Evolutionary conservation across 2,113 vertebrate genomes (phyloP), one percentile per base, ranked within the genome.

Genomic region (Apteryx mantelli): DNA sequence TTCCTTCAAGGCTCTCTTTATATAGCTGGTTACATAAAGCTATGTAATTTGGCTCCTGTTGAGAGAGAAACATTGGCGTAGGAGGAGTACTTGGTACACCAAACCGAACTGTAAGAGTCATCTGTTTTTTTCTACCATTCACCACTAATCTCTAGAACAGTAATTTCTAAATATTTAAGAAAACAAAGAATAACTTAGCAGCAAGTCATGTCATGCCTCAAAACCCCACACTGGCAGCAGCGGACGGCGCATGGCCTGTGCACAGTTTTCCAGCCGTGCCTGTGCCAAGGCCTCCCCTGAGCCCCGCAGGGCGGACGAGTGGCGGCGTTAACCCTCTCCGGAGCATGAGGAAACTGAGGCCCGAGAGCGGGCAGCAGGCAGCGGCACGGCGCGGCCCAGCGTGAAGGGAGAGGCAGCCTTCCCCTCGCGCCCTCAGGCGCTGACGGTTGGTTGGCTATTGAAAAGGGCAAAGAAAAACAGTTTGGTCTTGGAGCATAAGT

Each of bases 11-110:
- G 73, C 42, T 4, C 21, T 93, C 52, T 90, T 95, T 86, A 88
- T 94, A 90, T 90, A 96, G 88, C 76, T 14, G 15, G 46, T 96
- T 94, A 93, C 88, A 89, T 93, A 96, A 97, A 93, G 83, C 94
- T 85, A 63, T 68, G 63, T 80, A 92, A 75, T 97, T 94, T 76
- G 83, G 80, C 80, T 97, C 70, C 92, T 82, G 81, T 85, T 64
- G 89, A 58, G 86, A 95, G 66, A 90, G 86, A 92, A 96, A 95
- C 0, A 0, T 3, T 0, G 19, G 91, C 1, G 92, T 95, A 52
- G 94, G 95, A 92, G 95, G 82, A 53, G 80, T 38, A 38, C 36
- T 38, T 68, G 66, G 83, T 84, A 82, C 84, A 92, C 65, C 73
- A 81, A 83, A 83, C 69, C 14, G 0, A 25, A 88, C 88, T 91